Conservation (phyloP, 2,888 invertebrate genomes). For the Plagodis pulveraria region DNA sequence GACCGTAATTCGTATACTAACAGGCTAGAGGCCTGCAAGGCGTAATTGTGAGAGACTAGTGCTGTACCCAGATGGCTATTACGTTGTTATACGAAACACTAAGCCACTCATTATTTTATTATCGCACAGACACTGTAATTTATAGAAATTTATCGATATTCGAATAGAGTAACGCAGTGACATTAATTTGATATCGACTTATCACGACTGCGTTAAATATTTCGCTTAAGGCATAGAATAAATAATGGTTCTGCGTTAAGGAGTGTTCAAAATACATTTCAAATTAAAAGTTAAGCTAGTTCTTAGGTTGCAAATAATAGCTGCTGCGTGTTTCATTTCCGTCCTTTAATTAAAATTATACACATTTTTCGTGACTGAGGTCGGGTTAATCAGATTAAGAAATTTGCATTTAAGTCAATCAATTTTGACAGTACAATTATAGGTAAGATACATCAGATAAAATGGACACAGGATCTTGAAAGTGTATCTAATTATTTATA, state of each 20-base stretch:
- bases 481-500: too few relatives aligned
- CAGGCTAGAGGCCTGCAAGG: constrained; percentile 36
- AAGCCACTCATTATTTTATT: constrained; percentile 68
- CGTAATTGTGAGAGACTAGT: constrained; percentile 52
- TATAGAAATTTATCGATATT: constrained; percentile 45
- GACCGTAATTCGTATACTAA: constrained; percentile 1
- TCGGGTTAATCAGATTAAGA: constrained; percentile 1
- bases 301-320: constrained; percentile 5
- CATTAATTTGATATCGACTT: constrained; percentile 66
- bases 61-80: constrained; percentile 42
- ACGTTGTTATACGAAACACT: constrained; percentile 54
- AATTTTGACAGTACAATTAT: neutral
- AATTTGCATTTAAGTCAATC: neutral
- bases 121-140: constrained; percentile 61
- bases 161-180: constrained; percentile 54
- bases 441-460: too few relatives aligned
- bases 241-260: constrained; percentile 11
- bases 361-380: constrained; percentile 14
- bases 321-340: constrained; percentile 9
- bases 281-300: constrained; percentile 18
- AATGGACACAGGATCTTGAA: too few relatives aligned
- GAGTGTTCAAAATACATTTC: constrained; percentile 41
- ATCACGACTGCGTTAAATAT: constrained; percentile 62
- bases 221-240: constrained; percentile 36
- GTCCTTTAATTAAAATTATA: constrained; percentile 1